These are phyloP conservation scores for Aricia agestis DNA, from an alignment of 1,140 invertebrate species.

Conservation along the genomic window DNA sequence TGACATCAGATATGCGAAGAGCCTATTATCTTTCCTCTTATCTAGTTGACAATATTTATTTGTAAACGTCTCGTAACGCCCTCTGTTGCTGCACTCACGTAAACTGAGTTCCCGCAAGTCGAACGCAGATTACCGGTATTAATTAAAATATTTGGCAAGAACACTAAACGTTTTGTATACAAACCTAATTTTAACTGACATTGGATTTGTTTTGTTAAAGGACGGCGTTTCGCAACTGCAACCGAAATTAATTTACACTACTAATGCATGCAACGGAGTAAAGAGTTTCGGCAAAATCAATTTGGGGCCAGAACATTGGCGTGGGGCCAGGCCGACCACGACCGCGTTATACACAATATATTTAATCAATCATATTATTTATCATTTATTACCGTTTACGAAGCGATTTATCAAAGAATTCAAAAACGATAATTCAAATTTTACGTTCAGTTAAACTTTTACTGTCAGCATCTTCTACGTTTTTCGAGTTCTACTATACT, in stretches of 20 bases:
- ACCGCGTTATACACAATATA: slow-evolving; percentile 52
- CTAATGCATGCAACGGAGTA: slow-evolving; percentile 54
- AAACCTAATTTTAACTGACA: slow-evolving; percentile 25
- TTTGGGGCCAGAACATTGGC: slow-evolving; percentile 66
- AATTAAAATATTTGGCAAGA: slow-evolving; percentile 16
- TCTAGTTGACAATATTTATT: background rate
- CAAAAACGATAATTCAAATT: background rate
- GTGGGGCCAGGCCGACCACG: slow-evolving; percentile 50
- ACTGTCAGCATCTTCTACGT: too few relatives aligned
- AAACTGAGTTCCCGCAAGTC: background rate
- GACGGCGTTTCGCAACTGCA: slow-evolving; percentile 22
- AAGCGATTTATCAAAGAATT: background rate
- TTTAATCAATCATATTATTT: slow-evolving; percentile 55
- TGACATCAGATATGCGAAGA: too few relatives aligned
- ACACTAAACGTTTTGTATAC: slow-evolving; percentile 23
- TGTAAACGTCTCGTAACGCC: background rate
- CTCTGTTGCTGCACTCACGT: background rate
- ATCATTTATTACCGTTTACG: slow-evolving; percentile 5
- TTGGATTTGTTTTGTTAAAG: slow-evolving; percentile 25
- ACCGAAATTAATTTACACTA: slow-evolving; percentile 59
- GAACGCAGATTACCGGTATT: background rate
- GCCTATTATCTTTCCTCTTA: too few relatives aligned
- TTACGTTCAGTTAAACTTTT: slow-evolving; percentile 29
- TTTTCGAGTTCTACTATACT: too few relatives aligned
- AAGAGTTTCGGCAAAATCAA: slow-evolving; percentile 69